phyloP scores from a whole-genome alignment of 2,797 vertebrate species.

The Amphiprion clarkii region DNA sequence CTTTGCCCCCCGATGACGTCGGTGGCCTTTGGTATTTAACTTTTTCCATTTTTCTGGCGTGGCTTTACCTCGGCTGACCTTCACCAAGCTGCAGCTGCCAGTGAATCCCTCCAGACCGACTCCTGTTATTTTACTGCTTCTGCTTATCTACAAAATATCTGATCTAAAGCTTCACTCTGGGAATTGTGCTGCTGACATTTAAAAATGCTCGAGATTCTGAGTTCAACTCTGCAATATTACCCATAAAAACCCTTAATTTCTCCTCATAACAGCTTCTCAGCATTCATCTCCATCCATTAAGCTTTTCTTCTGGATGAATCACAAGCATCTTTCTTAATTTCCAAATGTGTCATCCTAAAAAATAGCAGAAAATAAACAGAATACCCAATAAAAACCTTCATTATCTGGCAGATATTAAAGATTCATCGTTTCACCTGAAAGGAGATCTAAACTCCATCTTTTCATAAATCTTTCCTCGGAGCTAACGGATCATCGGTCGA shows the following conservation, averaged over 20 bases:
- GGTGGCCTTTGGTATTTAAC: slow-evolving; percentile 13
- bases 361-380: neutral
- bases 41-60: neutral
- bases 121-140: too few species aligned
- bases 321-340: neutral
- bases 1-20: neutral
- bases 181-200: too few species aligned
- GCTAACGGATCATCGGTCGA: too few species aligned
- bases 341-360: neutral
- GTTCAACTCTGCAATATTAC: too few species aligned
- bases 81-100: neutral
- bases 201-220: too few species aligned
- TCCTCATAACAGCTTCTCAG: too few species aligned
- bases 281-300: too few species aligned
- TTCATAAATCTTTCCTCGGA: neutral
- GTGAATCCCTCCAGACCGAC: too few species aligned
- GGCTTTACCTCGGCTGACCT: neutral
- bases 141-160: too few species aligned
- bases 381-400: neutral
- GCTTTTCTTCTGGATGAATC: too few species aligned
- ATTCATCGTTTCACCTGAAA: neutral
- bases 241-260: too few species aligned
- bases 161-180: too few species aligned
- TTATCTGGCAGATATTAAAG: slow-evolving; percentile 1
- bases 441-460: neutral